Conservation (phyloP, 1,140 invertebrate species). For the Brachionus asplanchnoidis region DNA sequence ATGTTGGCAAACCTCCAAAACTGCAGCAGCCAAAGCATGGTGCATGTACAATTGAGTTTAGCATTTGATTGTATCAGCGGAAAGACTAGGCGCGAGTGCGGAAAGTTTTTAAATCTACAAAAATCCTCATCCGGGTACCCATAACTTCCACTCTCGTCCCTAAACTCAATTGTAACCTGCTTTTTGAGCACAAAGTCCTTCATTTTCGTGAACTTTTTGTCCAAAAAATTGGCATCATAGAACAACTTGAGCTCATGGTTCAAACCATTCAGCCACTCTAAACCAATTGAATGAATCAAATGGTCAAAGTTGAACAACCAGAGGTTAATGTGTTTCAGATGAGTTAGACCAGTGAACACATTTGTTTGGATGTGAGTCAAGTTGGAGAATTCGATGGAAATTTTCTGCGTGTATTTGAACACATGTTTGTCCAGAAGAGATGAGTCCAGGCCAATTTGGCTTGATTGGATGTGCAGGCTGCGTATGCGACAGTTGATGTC, state of each 20-base stretch:
- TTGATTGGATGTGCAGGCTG: not conserved
- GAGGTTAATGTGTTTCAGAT: not conserved
- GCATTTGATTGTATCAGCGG: not conserved
- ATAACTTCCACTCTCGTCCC: not conserved
- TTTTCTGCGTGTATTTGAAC: not conserved
- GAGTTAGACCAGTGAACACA: not conserved
- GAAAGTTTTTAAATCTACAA: conserved; percentile 40
- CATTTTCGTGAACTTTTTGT: not conserved
- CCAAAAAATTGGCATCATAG: not conserved
- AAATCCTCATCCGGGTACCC: not conserved
- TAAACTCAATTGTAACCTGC: not conserved
- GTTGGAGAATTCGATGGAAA: conserved; percentile 16
- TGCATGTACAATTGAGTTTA: conserved; percentile 3
- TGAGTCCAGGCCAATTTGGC: not conserved
- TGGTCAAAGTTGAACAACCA: conserved; percentile 21
- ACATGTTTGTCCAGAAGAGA: not conserved
- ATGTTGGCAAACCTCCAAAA: not conserved
- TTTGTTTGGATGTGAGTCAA: not conserved
- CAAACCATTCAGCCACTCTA: not conserved
- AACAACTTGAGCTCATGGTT: not conserved
- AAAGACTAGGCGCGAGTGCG: not conserved
- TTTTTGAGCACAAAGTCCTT: not conserved
- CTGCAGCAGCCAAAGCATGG: conserved; percentile 22
- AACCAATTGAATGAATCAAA: not conserved
- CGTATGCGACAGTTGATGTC: not conserved